Evolutionary conservation across 2,113 vertebrate genomes (phyloP), one percentile per base, ranked within the genome.

Genomic region (Syngnathoides biaculeatus): DNA sequence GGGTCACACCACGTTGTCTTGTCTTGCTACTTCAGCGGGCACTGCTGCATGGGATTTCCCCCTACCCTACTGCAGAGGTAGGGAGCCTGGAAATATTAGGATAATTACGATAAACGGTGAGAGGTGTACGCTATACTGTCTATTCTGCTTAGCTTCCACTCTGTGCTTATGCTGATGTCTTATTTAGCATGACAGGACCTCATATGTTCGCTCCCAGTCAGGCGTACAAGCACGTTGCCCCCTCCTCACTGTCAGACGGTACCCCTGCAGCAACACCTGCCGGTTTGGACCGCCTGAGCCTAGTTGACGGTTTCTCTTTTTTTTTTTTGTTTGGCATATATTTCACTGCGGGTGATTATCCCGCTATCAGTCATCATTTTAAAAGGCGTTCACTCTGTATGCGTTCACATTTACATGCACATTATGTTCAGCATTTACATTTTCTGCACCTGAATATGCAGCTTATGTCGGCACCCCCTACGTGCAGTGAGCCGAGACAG

Each of bases 1-100:
- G 83, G 97, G 97, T 13, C 97, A 99, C 1, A 96, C 96, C 0
- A 87, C 96, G 69, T 93, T 99, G 48, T 97, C 95, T 5, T 99
- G 97, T 86, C 93, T 96, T 0, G 93, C 95, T 58, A 92, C 84
- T 27, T 93, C 92, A 0, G 92, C 94, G 2, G 93, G 92, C 30
- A 93, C 92, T 0, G 96, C 97, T 68, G 94, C 94, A 38, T 99
- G 97, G 97, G 97, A 99, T 80, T 98, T 99, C 61, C 97, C 97
- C 0, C 92, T 99, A 24, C 97, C 97, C 12, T 95, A 95, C 91
- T 99, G 97, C 89, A 90, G 96, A 95, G 97, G 97, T 98, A 78
- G 4, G 75, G 64, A 20, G 14, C 26, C 4, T 8, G 13, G 40
- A 22, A 4, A 9, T 20, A 35, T n/a, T 9, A 30, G 4, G 13